These are phyloP conservation scores for Flabesymbios commensalis DNA, from an alignment of 2,888 invertebrate species.

Conservation along the genomic window DNA sequence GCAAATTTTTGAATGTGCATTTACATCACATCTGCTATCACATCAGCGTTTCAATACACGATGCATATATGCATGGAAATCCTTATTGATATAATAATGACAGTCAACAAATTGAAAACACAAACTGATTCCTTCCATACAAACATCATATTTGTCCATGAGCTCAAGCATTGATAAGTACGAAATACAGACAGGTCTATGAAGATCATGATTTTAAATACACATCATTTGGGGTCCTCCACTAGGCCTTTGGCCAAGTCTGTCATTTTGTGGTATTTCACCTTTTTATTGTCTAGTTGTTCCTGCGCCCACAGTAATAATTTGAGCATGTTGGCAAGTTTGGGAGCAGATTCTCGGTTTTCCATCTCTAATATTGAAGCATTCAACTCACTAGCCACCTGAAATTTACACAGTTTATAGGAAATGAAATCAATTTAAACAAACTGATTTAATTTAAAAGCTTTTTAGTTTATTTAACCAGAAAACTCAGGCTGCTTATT, in stretches of 20 bases:
- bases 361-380: conserved; percentile 96
- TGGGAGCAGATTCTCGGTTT: conserved; percentile 77
- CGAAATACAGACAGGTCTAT: too few relatives aligned
- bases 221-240: conserved; percentile 16
- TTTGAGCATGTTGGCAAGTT: conserved; percentile 87
- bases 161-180: too few relatives aligned
- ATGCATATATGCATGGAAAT: too few relatives aligned
- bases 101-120: too few relatives aligned
- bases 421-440: not conserved
- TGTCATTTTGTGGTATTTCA: conserved; percentile 94
- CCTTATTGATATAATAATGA: too few relatives aligned
- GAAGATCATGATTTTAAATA: too few relatives aligned
- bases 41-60: too few relatives aligned
- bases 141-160: too few relatives aligned
- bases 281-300: conserved; percentile 89
- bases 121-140: too few relatives aligned
- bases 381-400: conserved; percentile 91
- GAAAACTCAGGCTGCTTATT: not conserved
- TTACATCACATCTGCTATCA: too few relatives aligned
- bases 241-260: conserved; percentile 71
- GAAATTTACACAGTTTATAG: conserved; percentile 15
- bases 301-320: conserved; percentile 95
- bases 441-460: not conserved
- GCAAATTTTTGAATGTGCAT: too few relatives aligned
- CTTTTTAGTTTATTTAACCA: not conserved